Conservation (phyloP, 2,113 vertebrate genomes). For the Vidua macroura region DNA sequence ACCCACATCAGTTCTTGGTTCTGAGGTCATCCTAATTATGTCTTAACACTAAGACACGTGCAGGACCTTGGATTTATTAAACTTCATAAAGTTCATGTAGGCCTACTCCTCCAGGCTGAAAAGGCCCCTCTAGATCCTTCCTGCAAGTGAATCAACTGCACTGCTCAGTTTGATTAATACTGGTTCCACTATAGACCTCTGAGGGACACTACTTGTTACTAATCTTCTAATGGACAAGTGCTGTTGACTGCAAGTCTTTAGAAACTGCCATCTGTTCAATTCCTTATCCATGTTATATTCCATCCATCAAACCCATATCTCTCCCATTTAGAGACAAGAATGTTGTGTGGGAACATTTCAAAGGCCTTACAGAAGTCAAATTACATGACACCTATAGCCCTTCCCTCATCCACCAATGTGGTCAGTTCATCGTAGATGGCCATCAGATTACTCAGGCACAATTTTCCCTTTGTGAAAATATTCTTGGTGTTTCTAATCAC, state of each 20-base stretch:
- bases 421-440: rapidly evolving
- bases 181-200: rapidly evolving
- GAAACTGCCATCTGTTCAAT: not conserved
- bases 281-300: not conserved
- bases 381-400: not conserved
- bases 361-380: not conserved
- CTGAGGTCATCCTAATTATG: not conserved
- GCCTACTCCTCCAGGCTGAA: not conserved
- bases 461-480: not conserved
- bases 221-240: not conserved
- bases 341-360: not conserved
- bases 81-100: not conserved
- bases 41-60: not conserved
- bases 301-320: not conserved
- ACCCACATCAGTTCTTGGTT: not conserved
- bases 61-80: not conserved
- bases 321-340: not conserved
- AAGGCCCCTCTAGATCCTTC: not conserved
- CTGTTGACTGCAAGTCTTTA: not conserved
- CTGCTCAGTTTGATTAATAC: not conserved
- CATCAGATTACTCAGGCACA: not conserved
- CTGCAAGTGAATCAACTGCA: not conserved
- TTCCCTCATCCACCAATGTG: not conserved
- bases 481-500: not conserved
- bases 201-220: not conserved